Evolutionary conservation across 2,113 vertebrate genomes (phyloP).

Genomic region (Channa maculata): DNA sequence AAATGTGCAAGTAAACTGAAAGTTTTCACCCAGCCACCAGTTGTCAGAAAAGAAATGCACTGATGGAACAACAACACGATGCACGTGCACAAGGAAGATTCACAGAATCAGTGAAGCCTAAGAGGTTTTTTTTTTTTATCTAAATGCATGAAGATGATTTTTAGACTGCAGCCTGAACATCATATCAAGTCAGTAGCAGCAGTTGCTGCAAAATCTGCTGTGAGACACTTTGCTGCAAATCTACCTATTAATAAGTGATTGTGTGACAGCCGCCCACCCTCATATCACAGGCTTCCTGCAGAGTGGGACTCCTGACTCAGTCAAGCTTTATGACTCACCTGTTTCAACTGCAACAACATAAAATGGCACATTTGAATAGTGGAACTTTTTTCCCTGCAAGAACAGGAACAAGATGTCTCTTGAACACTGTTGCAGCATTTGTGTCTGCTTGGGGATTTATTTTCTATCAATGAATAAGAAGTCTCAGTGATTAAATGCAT

Average conservation of each 20-base stretch:
- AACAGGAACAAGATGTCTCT: constrained; percentile 20
- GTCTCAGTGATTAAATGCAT: neutral
- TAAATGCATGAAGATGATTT: neutral
- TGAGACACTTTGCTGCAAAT: constrained; percentile 60
- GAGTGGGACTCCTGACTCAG: constrained; percentile 60
- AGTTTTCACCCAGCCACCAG: neutral
- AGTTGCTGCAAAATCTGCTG: constrained; percentile 5
- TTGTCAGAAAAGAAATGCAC: too few species aligned
- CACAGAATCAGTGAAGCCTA: too few species aligned
- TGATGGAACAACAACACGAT: neutral
- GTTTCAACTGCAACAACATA: constrained; percentile 60
- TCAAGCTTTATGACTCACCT: constrained; percentile 77
- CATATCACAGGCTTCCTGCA: constrained; percentile 69
- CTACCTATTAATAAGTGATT: constrained; percentile 68
- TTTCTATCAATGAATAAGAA: neutral
- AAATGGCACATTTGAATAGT: constrained; percentile 70
- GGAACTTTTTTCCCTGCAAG: constrained; percentile 29
- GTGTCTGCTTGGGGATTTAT: neutral
- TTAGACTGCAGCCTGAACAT: neutral
- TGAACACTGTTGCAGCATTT: constrained; percentile 22
- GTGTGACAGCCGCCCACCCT: constrained; percentile 74
- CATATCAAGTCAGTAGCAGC: constrained; percentile 3
- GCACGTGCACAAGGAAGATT: too few species aligned
- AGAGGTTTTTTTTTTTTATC: neutral
- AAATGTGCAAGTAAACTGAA: constrained; percentile 14